Evolutionary conservation across 2,888 invertebrate species (phyloP).

Genomic region (Oasisia sp.): DNA sequence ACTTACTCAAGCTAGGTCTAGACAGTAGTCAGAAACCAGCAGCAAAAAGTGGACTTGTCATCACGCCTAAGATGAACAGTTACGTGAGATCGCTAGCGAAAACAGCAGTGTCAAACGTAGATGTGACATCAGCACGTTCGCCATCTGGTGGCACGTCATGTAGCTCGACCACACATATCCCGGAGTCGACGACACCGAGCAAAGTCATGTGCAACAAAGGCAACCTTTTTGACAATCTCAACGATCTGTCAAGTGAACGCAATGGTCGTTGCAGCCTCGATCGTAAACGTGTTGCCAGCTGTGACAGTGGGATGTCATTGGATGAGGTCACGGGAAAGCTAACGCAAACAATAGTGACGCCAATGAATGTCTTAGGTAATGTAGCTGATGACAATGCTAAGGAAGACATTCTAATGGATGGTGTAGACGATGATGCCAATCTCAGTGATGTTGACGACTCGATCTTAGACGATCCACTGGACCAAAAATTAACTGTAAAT

Average conservation of each 20-base stretch:
- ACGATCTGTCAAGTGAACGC: background rate
- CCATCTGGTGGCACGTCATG: background rate
- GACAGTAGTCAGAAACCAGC: background rate
- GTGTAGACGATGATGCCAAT: background rate
- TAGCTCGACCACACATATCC: background rate
- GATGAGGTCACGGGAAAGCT: background rate
- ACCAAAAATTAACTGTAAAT: background rate
- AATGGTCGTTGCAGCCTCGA: background rate
- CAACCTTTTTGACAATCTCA: background rate
- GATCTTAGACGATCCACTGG: background rate
- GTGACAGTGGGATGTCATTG: background rate
- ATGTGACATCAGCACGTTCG: background rate
- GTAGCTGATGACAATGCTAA: background rate
- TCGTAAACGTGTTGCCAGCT: background rate
- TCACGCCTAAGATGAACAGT: background rate
- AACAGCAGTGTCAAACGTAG: background rate
- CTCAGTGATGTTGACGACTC: background rate
- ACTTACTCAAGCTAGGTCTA: background rate
- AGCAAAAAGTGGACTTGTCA: background rate
- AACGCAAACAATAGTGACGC: background rate
- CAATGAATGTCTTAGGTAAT: background rate
- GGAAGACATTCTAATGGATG: background rate
- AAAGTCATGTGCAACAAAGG: background rate
- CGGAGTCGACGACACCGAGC: background rate
- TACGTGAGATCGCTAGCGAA: background rate